phyloP scores from a whole-genome alignment of 2,888 invertebrate genomes.

The Drosophila meridionalis region DNA sequence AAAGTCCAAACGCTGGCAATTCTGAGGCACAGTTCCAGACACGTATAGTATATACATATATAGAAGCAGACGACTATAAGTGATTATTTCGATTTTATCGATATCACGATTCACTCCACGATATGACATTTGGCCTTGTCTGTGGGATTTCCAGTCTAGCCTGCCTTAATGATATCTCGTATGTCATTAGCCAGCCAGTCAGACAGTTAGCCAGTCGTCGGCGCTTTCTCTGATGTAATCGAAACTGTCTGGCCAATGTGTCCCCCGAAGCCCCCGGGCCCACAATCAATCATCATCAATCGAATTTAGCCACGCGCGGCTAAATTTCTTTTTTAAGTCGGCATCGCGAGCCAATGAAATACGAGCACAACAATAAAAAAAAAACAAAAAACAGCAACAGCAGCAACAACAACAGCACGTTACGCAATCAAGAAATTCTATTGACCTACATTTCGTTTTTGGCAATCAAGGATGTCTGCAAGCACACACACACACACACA shows the following conservation, averaged over 20 bases:
- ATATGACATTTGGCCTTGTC: slow-evolving; percentile 42
- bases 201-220: slow-evolving; percentile 4
- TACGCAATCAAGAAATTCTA: slow-evolving; percentile 67
- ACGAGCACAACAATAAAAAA: slow-evolving; percentile 17
- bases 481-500: slow-evolving; percentile 21
- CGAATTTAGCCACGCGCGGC: slow-evolving; percentile 8
- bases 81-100: slow-evolving; percentile 29
- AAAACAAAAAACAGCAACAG: slow-evolving; percentile 9
- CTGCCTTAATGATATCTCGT: slow-evolving; percentile 51
- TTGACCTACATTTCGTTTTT: slow-evolving; percentile 72
- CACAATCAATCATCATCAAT: slow-evolving; percentile 16
- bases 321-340: slow-evolving; percentile 20
- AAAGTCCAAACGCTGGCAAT: slow-evolving; percentile 38
- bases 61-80: slow-evolving; percentile 15
- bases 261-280: not conserved
- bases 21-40: slow-evolving; percentile 44
- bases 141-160: slow-evolving; percentile 56
- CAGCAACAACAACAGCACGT: slow-evolving; percentile 32
- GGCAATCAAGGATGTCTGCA: slow-evolving; percentile 68
- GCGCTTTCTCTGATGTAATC: slow-evolving; percentile 51
- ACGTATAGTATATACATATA: slow-evolving; percentile 5
- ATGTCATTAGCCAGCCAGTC: slow-evolving; percentile 49
- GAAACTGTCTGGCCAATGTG: slow-evolving; percentile 43
- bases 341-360: slow-evolving; percentile 10
- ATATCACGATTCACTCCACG: slow-evolving; percentile 20